Conservation (phyloP, 2,888 invertebrate species). For the Agrochola lychnidis region DNA sequence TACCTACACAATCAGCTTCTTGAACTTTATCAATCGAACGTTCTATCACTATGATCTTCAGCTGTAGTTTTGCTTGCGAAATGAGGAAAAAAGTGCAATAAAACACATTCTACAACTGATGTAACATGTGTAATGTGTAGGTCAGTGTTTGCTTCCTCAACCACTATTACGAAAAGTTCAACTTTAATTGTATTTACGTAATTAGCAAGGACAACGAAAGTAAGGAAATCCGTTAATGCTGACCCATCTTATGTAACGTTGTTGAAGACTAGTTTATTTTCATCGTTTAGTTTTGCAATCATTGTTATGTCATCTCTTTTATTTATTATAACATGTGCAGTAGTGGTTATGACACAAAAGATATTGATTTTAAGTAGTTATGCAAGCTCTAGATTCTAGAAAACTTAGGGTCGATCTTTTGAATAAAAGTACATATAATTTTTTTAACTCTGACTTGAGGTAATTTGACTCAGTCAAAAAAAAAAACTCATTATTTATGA, state of each 20-base stretch:
- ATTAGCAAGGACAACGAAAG: slow-evolving; percentile 64
- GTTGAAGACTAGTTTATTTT: slow-evolving; percentile 63
- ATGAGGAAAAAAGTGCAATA: slow-evolving; percentile 48
- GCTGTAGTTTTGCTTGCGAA: slow-evolving; percentile 1
- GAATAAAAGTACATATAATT: not conserved
- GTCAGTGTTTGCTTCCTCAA: slow-evolving; percentile 48
- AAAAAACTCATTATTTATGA: not conserved
- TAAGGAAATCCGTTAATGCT: slow-evolving; percentile 82
- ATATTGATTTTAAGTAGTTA: slow-evolving; percentile 24
- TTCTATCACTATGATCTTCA: not conserved
- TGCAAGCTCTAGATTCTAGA: slow-evolving; percentile 20
- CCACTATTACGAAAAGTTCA: slow-evolving; percentile 42
- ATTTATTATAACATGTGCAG: slow-evolving; percentile 54
- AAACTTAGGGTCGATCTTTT: not conserved
- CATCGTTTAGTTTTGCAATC: slow-evolving; percentile 66
- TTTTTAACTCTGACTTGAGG: not conserved
- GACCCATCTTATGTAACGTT: slow-evolving; percentile 74
- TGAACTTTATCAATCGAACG: not conserved
- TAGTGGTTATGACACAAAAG: slow-evolving; percentile 12
- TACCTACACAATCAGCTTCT: not conserved
- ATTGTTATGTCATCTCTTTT: slow-evolving; percentile 65
- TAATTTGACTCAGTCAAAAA: not conserved
- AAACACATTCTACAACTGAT: slow-evolving; percentile 35
- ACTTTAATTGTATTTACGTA: slow-evolving; percentile 60
- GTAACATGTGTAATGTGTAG: slow-evolving; percentile 44